Conservation (phyloP, 2,888 invertebrate genomes). For the Seira musarum region DNA sequence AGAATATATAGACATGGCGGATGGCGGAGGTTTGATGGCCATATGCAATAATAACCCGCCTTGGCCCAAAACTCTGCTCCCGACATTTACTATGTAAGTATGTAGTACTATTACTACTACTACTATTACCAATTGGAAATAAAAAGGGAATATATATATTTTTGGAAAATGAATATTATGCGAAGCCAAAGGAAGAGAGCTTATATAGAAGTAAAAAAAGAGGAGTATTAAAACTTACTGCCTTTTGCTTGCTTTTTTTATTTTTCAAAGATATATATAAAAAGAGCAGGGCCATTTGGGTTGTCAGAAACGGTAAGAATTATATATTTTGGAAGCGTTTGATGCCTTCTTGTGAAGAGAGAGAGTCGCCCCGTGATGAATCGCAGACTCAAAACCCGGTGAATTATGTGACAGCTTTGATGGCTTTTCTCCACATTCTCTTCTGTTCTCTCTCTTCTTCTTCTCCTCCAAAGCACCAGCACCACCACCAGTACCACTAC, state of each 20-base stretch:
- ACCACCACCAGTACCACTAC: constrained; percentile 10
- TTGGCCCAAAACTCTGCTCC: constrained; percentile 48
- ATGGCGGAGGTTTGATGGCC: constrained; percentile 62
- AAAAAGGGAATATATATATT: constrained; percentile 33
- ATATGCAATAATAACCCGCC: constrained; percentile 63
- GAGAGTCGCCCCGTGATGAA: constrained; percentile 65
- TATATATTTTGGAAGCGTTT: constrained; percentile 69
- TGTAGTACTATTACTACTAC: background rate
- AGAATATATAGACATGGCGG: constrained; percentile 62
- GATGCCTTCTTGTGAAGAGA: constrained; percentile 66
- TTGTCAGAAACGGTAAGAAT: constrained; percentile 68
- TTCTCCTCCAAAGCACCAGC: constrained; percentile 16
- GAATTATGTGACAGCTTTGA: constrained; percentile 68
- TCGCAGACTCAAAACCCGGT: constrained; percentile 68
- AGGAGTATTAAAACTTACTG: constrained; percentile 36
- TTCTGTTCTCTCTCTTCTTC: constrained; percentile 46
- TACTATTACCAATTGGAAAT: constrained; percentile 46
- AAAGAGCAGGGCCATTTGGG: constrained; percentile 65
- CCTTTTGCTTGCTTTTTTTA: constrained; percentile 48
- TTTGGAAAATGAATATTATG: too few relatives aligned
- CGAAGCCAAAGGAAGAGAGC: too few relatives aligned
- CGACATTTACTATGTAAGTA: constrained; percentile 33
- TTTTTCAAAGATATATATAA: constrained; percentile 62
- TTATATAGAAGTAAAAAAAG: constrained; percentile 60
- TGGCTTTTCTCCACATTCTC: constrained; percentile 66